Conservation (phyloP, 2,113 vertebrate species). For the Oreochromis spilurus region DNA sequence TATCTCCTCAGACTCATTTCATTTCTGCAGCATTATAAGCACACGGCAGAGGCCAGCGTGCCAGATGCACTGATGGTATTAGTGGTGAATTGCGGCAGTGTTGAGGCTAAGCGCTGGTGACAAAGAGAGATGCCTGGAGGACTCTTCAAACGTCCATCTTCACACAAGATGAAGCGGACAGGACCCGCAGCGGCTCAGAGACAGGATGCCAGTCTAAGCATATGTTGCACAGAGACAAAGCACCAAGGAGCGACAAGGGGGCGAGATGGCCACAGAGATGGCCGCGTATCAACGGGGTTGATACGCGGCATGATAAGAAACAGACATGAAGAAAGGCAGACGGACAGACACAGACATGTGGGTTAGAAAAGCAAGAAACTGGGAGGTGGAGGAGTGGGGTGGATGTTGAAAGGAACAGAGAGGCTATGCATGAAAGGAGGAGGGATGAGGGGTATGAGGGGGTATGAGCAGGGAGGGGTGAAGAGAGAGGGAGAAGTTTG, state of each 20-base stretch:
- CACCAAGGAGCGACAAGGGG: background rate
- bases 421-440: slow-evolving; percentile 25
- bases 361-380: slow-evolving; percentile 18
- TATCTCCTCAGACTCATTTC: background rate
- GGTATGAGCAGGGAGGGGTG: slow-evolving; percentile 1
- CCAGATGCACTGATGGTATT: slow-evolving; percentile 4
- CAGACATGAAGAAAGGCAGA: background rate
- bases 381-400: background rate
- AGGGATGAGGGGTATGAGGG: slow-evolving; percentile 2
- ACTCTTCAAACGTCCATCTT: slow-evolving; percentile 64
- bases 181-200: slow-evolving; percentile 39
- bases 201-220: slow-evolving; percentile 44
- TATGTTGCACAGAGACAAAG: slow-evolving; percentile 47
- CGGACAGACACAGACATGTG: slow-evolving; percentile 4
- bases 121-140: slow-evolving; percentile 67
- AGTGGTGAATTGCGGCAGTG: background rate
- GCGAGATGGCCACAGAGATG: background rate
- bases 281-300: background rate
- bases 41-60: background rate
- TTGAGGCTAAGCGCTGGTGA: slow-evolving; percentile 67
- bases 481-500: slow-evolving; percentile 50
- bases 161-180: slow-evolving; percentile 53
- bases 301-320: slow-evolving; percentile 9
- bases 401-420: slow-evolving; percentile 33
- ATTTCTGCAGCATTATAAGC: background rate